Evolutionary conservation across 2,113 vertebrate genomes (phyloP).

Genomic region (Lophochroa leadbeateri): DNA sequence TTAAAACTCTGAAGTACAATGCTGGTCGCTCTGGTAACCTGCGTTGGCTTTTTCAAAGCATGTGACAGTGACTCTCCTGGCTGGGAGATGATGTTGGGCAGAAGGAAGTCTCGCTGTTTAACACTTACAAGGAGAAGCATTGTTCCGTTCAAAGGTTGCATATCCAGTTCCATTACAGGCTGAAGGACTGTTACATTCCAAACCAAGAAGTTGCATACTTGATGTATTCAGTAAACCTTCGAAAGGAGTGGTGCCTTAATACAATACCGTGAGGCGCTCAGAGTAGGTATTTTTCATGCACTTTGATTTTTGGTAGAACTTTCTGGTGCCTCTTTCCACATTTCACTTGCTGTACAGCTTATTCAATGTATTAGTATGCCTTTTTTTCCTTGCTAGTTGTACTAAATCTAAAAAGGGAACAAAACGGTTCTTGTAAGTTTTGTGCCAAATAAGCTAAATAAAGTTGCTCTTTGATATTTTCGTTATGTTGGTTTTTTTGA

Average conservation of each 20-base stretch:
- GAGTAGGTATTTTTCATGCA: slow-evolving; percentile 74
- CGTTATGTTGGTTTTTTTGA: background rate
- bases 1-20: background rate
- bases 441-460: slow-evolving; percentile 76
- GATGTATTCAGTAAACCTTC: slow-evolving; percentile 56
- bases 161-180: background rate
- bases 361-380: slow-evolving; percentile 65
- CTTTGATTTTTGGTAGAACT: slow-evolving; percentile 69
- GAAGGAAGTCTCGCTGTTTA: background rate
- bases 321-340: slow-evolving; percentile 70
- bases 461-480: slow-evolving; percentile 71
- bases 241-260: slow-evolving; percentile 68
- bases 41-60: background rate
- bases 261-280: slow-evolving; percentile 60
- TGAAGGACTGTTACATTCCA: slow-evolving; percentile 69
- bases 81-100: background rate
- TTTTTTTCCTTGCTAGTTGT: slow-evolving; percentile 61
- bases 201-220: slow-evolving; percentile 59
- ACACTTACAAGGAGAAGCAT: background rate
- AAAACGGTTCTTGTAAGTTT: slow-evolving; percentile 66
- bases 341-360: slow-evolving; percentile 66
- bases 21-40: background rate
- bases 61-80: background rate
- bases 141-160: background rate
- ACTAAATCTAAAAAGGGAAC: slow-evolving; percentile 62